Evolutionary conservation across 1,140 invertebrate species (phyloP).

Genomic region (Drosophila ironensis): DNA sequence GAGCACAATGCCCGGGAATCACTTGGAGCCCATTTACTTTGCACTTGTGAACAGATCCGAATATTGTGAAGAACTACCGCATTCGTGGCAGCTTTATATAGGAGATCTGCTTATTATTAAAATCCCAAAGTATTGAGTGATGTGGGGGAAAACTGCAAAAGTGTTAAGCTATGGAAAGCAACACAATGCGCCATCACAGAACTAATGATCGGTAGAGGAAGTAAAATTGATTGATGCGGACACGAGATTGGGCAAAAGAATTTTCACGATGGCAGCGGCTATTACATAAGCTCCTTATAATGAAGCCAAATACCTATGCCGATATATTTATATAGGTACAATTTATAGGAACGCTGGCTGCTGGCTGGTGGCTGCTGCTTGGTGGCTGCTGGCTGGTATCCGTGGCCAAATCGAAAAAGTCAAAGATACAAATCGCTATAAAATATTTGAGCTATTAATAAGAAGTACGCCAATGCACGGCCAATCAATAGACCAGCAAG

Average conservation of each 20-base stretch:
- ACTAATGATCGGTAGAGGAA: constrained; percentile 43
- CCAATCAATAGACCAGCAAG: constrained; percentile 61
- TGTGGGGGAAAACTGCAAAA: constrained; percentile 48
- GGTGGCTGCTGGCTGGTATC: constrained; percentile 24
- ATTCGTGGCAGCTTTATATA: not conserved
- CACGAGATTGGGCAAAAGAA: constrained; percentile 51
- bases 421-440: constrained; percentile 75
- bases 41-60: constrained; percentile 56
- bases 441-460: constrained; percentile 77
- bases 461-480: constrained; percentile 62
- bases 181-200: constrained; percentile 7
- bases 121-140: constrained; percentile 52
- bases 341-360: constrained; percentile 21
- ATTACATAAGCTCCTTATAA: constrained; percentile 61
- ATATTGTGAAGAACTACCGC: constrained; percentile 37
- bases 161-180: constrained; percentile 55
- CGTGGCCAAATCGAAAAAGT: constrained; percentile 72
- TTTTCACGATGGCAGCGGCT: constrained; percentile 59
- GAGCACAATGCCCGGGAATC: constrained; percentile 19
- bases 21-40: constrained; percentile 49
- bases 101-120: constrained; percentile 71
- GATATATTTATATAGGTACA: constrained; percentile 1
- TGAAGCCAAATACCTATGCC: constrained; percentile 40
- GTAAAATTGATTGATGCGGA: constrained; percentile 68
- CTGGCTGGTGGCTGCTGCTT: not conserved